Evolutionary conservation across 1,140 invertebrate genomes (phyloP), one percentile per base, ranked within the genome.

Genomic region (Venturia canescens): DNA sequence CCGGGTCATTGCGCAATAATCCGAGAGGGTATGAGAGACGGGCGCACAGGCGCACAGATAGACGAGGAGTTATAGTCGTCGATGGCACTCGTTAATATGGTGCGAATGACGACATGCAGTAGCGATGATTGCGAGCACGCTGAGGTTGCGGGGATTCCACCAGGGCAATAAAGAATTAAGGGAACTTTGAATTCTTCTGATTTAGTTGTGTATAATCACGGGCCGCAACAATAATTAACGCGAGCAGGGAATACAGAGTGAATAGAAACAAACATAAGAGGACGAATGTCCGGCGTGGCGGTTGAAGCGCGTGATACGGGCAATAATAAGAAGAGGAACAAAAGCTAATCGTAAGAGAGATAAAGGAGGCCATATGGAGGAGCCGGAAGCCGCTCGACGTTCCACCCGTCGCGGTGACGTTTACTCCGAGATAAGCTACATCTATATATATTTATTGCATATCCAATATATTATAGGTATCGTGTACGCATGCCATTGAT

Each of bases 1-100:
- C 60, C 60, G 60, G 60, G 60, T 66, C 60, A 66, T 66, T 66
- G 60, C 60, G 60, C 60, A 66, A 66, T 66, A 66, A 66, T 66
- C 60, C 60, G 13, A 13, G 23, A 27, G 60, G 60, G 60, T 66
- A 66, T 66, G 53, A 66, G 4, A 23, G 23, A 66, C 60, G 13
- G 13, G 13, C 38, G 1, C 11, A 44, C 38, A 44, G 7, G 38
- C 13, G 38, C 38, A 44, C 3, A 44, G 7, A 11, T 11, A n/a
- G n/a, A 44, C 38, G 38, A 44, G 13, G 38, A 44, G 60, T 3
- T 66, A 27, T 23, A 29, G 21, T 66, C 13, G n/a, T n/a, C n/a
- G n/a, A n/a, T n/a, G 60, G 60, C 23, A 66, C 27, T 66, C 60
- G 60, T 29, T 66, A 66, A 66, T n/a, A n/a, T 66, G 23, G n/a